Percentiles rank a stretch among this genome's conserved stretches.
Conservation (phyloP, 53 echinoderm and acorn worm genomes). For the Zoroaster sp. region DNA sequence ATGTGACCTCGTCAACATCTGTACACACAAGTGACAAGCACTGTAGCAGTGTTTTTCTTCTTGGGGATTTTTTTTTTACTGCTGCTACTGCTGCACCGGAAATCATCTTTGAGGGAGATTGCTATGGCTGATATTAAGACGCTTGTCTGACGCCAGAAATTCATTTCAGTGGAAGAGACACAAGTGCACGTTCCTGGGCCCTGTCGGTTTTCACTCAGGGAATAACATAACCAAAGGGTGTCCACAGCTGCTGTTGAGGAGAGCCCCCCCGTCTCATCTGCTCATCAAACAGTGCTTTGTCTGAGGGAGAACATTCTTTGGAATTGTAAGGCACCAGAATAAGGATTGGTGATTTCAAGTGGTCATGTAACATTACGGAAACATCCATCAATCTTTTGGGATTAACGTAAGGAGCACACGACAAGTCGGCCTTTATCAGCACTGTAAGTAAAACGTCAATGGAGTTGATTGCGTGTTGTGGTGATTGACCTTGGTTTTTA, state of each 20-base stretch:
- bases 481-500: background rate
- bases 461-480: background rate
- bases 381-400: background rate
- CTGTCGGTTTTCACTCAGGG: background rate
- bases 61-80: background rate
- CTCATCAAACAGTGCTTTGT: background rate
- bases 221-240: background rate
- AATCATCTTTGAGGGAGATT: constrained; percentile 15
- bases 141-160: background rate
- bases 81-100: background rate
- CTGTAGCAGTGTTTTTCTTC: background rate
- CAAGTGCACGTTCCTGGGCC: background rate
- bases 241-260: background rate
- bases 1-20: constrained; percentile 31
- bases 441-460: background rate
- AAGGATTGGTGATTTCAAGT: background rate
- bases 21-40: background rate
- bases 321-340: background rate
- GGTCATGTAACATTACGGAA: background rate
- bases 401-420: background rate
- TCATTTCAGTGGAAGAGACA: background rate
- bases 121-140: background rate
- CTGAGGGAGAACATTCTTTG: background rate
- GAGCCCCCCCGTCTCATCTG: background rate
- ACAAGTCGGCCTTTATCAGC: background rate